phyloP scores from a whole-genome alignment of 2,888 invertebrate species.

The Omphaloscelis lunosa region DNA sequence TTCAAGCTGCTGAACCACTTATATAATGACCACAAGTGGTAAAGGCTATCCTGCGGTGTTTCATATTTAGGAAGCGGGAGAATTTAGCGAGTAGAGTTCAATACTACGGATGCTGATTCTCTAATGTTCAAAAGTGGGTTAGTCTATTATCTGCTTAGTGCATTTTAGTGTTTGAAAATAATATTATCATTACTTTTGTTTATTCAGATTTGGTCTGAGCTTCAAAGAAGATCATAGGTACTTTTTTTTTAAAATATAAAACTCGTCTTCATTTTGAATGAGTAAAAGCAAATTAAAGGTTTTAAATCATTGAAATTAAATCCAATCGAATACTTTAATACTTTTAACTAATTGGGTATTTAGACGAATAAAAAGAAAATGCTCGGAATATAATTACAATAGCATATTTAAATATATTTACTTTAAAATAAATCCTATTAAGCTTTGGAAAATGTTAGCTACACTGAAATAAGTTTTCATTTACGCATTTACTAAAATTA shows the following conservation, averaged over 20 bases:
- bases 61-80: background rate
- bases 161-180: background rate
- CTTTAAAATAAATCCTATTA: conserved; percentile 1
- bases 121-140: background rate
- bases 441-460: conserved; percentile 2
- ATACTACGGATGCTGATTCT: background rate
- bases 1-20: background rate
- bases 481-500: background rate
- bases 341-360: conserved; percentile 27
- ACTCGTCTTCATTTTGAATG: background rate
- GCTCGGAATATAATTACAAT: background rate
- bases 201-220: too few species aligned
- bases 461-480: conserved; percentile 1
- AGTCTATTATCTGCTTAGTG: background rate
- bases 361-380: background rate
- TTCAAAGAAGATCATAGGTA: too few species aligned
- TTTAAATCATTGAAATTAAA: background rate
- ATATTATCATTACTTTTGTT: background rate
- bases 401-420: background rate
- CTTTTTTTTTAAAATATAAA: too few species aligned
- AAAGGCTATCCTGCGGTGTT: too few species aligned
- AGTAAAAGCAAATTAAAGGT: background rate
- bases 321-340: conserved; percentile 1
- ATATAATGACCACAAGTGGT: background rate
- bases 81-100: background rate